phyloP scores from a whole-genome alignment of 2,113 vertebrate genomes.

The Hydrolagus affinis region DNA sequence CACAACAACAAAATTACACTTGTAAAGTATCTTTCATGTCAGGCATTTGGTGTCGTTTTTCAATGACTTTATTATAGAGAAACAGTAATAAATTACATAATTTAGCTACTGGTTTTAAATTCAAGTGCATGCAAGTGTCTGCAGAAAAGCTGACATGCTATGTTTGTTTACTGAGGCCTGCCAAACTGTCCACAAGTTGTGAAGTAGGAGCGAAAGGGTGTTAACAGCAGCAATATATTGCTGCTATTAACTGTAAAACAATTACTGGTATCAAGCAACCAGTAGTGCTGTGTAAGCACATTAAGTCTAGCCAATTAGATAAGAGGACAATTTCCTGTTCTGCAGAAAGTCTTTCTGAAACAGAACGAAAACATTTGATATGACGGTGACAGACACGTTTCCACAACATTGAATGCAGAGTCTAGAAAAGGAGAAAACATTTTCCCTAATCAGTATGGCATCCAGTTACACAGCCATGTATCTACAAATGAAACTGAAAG shows the following conservation, averaged over 20 bases:
- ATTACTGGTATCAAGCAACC: not conserved
- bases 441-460: not conserved
- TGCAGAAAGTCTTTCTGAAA: not conserved
- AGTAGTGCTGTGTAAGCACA: conserved; percentile 19
- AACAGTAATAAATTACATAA: too few relatives aligned
- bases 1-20: too few relatives aligned
- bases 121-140: not conserved
- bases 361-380: not conserved
- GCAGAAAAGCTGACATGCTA: not conserved
- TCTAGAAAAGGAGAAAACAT: not conserved
- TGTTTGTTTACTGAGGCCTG: not conserved
- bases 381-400: not conserved
- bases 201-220: not conserved
- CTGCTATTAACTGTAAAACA: not conserved
- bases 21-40: too few relatives aligned
- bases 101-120: not conserved
- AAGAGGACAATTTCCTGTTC: conserved; percentile 21
- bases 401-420: not conserved
- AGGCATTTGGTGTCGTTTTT: too few relatives aligned
- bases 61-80: too few relatives aligned
- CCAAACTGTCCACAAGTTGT: not conserved
- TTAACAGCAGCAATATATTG: not conserved
- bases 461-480: conserved; percentile 28
- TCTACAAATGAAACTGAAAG: conserved; percentile 29
- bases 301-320: conserved; percentile 21